Percentiles rank a stretch among this genome's conserved stretches.
Evolutionary conservation across 2,113 vertebrate genomes (phyloP).

Genomic region (Enhydra lutris): DNA sequence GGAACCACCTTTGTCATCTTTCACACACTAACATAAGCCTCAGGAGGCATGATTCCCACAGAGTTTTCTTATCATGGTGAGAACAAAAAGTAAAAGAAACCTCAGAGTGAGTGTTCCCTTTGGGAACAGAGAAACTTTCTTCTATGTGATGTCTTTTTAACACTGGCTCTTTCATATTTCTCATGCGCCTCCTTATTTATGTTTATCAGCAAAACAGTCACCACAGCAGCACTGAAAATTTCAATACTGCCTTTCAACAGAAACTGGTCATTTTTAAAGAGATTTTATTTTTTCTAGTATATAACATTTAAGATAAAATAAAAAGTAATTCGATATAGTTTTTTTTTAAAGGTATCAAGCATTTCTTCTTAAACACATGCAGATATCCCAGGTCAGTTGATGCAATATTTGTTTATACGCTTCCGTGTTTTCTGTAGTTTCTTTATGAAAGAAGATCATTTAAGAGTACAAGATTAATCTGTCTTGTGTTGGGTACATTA

Average conservation of each 20-base stretch:
- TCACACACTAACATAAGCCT: not conserved
- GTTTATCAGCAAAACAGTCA: not conserved
- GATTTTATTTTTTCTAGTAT: not conserved
- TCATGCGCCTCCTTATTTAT: not conserved
- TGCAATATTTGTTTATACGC: not conserved
- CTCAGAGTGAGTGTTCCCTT: not conserved
- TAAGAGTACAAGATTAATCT: not conserved
- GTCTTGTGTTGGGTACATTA: not conserved
- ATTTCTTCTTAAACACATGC: not conserved
- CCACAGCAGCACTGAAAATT: not conserved
- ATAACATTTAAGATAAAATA: not conserved
- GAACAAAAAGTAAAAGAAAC: not conserved
- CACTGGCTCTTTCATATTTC: not conserved
- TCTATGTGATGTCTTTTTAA: not conserved
- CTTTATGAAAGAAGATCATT: not conserved
- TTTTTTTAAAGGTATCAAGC: not conserved
- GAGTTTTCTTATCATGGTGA: not conserved
- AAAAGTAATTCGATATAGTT: not conserved
- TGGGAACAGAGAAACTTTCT: not conserved
- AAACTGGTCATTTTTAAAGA: not conserved
- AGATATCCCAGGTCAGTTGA: not conserved
- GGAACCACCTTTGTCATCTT: not conserved
- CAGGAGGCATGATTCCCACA: not conserved
- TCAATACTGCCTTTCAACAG: not conserved
- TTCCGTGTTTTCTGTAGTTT: not conserved